Percentiles rank a stretch among this genome's conserved stretches.
Conservation (phyloP, 2,797 vertebrate genomes). For the Chloroceryle inda region DNA sequence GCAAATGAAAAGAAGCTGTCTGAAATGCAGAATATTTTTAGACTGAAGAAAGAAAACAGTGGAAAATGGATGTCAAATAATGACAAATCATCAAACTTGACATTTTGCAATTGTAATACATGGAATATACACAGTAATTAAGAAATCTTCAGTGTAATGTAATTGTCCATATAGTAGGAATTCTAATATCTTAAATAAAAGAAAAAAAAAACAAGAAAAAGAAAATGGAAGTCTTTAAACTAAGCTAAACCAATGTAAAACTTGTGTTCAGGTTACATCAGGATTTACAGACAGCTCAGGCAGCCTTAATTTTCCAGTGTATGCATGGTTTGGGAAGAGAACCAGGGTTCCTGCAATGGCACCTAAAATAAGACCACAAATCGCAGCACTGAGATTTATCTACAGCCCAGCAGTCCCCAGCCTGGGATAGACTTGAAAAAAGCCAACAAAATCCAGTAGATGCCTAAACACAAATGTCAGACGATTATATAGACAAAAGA, state of each 20-base stretch:
- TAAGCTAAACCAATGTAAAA: not conserved
- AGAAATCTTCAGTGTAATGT: not conserved
- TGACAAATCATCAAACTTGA: not conserved
- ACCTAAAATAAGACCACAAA: not conserved
- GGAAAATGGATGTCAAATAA: not conserved
- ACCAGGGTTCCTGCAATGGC: not conserved
- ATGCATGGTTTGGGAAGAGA: not conserved
- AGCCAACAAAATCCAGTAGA: not conserved
- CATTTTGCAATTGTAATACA: not conserved
- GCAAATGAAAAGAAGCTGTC: not conserved
- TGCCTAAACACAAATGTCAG: fast-evolving
- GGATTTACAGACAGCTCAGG: not conserved
- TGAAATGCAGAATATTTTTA: not conserved
- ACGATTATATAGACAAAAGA: not conserved
- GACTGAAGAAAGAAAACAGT: not conserved
- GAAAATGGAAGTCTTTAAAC: not conserved
- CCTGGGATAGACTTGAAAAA: not conserved
- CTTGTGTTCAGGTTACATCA: not conserved
- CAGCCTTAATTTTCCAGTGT: not conserved
- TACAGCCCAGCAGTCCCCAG: not conserved
- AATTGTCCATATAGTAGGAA: not conserved
- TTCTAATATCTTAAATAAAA: not conserved
- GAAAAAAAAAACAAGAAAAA: not conserved
- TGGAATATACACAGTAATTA: not conserved
- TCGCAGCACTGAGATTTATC: not conserved